Base-by-base conservation (phyloP, 30 jellyfish, hydroid and myxozoan genomes). In the Euphysa ruthae region DNA sequence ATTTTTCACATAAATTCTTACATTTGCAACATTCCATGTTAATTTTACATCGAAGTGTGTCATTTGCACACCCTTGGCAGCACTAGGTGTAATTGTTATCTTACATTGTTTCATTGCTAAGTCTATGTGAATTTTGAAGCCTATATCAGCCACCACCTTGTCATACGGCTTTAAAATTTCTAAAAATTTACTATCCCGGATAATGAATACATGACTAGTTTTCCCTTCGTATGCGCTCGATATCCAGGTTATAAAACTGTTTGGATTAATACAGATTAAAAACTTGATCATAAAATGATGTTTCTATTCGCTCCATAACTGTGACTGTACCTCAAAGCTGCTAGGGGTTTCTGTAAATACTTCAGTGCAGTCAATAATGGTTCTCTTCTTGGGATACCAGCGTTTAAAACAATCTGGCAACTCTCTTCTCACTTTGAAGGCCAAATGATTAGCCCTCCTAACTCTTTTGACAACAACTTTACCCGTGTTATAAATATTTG, bases 221-320 rank as follows among this genome's bases (percentile, higher is more conserved):
- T 84, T 75, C 7, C 88, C 90, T 10, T 88, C 94, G 65, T 82
- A 82, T 13, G 34, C 51, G 55, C 84, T 78, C 6, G 94, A 82
- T 10, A 73, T 29, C 87, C 87, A 82, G 6, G 83, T 61, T n/a
- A 74, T 33, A 19, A 70, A 66, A 19, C 95, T 93, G 35, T 83
- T 70, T 2, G 83, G 93, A 7, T 88, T 54, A 20, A 76, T 77
- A 4, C 74, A 71, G 23, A 83, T 25, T 1, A 76, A 60, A 54
- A 75, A 58, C 64, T 83, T 83, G 1, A 74, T 54, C 1, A 93
- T 75, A 49, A 43, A 25, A 43, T 83, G 95, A 58, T 83, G 95
- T 43, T 83, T 75, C 73, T 83, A 75, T 1, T 61, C 43, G 28
- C 80, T 35, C 84, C 92, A 73, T 4, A 28, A 18, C 30, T 4